A percentile compares a stretch with the other conserved stretches of the same genome.
phyloP scores from a whole-genome alignment of 30 jellyfish, hydroid and myxozoan species.

The Cassiopea andromeda region DNA sequence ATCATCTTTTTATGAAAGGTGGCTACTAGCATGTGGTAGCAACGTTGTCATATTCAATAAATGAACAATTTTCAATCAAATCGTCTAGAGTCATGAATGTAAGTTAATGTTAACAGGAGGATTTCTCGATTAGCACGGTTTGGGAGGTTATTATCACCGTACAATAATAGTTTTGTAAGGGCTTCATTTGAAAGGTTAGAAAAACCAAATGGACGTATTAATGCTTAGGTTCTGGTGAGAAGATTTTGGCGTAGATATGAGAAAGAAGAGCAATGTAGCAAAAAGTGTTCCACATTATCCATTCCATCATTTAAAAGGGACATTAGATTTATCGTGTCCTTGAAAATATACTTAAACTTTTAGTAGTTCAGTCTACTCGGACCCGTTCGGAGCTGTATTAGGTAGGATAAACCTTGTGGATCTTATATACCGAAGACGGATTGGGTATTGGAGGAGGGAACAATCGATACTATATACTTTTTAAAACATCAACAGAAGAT shows the following conservation, averaged over 20 bases:
- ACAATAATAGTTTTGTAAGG: too few species aligned
- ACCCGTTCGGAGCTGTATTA: slow-evolving; percentile 11
- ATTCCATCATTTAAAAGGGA: neutral
- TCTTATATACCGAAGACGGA: neutral
- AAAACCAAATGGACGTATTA: neutral
- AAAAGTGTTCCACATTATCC: neutral
- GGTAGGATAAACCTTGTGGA: neutral
- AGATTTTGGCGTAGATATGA: neutral
- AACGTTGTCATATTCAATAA: too few species aligned
- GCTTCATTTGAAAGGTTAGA: too few species aligned
- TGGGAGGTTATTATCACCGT: too few species aligned
- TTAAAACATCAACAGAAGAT: slow-evolving; percentile 31
- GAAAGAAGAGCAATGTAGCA: neutral
- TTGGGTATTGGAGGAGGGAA: neutral
- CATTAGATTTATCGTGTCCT: slow-evolving; percentile 14
- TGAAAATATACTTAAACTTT: slow-evolving; percentile 18
- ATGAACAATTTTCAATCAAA: too few species aligned
- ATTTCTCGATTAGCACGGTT: too few species aligned
- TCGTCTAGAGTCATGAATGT: too few species aligned
- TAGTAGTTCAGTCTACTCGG: neutral
- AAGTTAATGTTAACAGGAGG: too few species aligned
- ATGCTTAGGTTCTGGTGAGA: neutral
- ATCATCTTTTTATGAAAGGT: too few species aligned
- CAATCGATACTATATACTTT: neutral
- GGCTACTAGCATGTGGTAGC: too few species aligned